phyloP scores from a whole-genome alignment of 2,797 vertebrate species.

The Notoglanidium macrostoma region DNA sequence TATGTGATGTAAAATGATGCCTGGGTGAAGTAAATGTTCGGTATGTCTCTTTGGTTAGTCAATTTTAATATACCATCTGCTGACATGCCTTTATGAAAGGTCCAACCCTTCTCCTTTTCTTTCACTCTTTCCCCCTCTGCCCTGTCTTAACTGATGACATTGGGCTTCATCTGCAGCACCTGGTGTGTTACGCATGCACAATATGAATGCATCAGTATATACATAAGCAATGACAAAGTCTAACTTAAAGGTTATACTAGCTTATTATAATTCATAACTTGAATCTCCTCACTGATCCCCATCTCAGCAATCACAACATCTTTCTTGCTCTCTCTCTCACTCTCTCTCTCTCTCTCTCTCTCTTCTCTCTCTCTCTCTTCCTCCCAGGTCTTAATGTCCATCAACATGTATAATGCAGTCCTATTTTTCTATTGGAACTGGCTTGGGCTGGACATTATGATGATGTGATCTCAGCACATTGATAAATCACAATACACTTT shows the following conservation, averaged over 20 bases:
- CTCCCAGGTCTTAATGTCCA: not conserved
- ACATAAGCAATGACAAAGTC: slow-evolving; percentile 48
- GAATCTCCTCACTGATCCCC: slow-evolving; percentile 2
- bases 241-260: slow-evolving; percentile 40
- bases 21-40: slow-evolving; percentile 27
- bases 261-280: slow-evolving; percentile 37
- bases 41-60: slow-evolving; percentile 45
- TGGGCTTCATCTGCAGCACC: slow-evolving; percentile 52
- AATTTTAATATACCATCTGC: slow-evolving; percentile 58
- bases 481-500: not conserved
- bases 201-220: slow-evolving; percentile 48
- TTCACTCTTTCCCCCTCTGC: slow-evolving; percentile 16
- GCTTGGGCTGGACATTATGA: not conserved
- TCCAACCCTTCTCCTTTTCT: slow-evolving; percentile 38
- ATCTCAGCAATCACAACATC: not conserved
- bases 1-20: slow-evolving; percentile 19
- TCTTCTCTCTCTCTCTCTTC: not conserved
- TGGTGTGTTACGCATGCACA: slow-evolving; percentile 45
- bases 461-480: not conserved
- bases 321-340: not conserved
- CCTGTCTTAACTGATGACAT: slow-evolving; percentile 50
- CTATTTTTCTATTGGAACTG: not conserved
- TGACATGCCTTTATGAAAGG: slow-evolving; percentile 49
- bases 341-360: not conserved
- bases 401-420: not conserved